Conservation (phyloP, 1,140 invertebrate genomes). For the Heliconius melpomene region DNA sequence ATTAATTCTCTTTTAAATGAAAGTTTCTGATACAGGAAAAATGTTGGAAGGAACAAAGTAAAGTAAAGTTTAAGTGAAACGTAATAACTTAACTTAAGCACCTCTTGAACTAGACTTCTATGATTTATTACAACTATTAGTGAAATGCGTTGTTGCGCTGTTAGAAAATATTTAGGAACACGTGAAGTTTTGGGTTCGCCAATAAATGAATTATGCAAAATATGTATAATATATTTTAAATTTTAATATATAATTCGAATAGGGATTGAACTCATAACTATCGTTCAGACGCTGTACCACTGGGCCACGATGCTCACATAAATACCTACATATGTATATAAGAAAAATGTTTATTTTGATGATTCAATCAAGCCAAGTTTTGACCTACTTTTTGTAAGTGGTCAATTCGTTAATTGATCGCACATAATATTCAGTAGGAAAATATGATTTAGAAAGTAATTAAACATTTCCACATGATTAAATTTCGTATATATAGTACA, state of each 20-base stretch:
- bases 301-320: too few relatives aligned
- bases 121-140: constrained; percentile 14
- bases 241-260: too few relatives aligned
- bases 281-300: too few relatives aligned
- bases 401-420: constrained; percentile 1
- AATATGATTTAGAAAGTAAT: constrained; percentile 3
- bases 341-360: background rate
- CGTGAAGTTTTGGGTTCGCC: background rate
- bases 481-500: background rate
- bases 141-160: background rate
- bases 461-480: background rate
- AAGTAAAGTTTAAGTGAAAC: background rate
- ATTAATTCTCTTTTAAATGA: background rate
- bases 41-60: background rate
- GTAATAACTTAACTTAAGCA: constrained; percentile 14
- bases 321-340: background rate
- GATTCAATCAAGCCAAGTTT: background rate
- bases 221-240: too few relatives aligned
- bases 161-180: background rate
- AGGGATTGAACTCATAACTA: too few relatives aligned
- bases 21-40: constrained; percentile 2
- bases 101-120: background rate
- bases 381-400: background rate
- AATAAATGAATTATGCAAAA: too few relatives aligned
- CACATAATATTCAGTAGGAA: background rate